Evolutionary conservation across 30 jellyfish, hydroid and myxozoan species (phyloP), one percentile per base, ranked within the genome.

Genomic region (Aurelia coerulea): DNA sequence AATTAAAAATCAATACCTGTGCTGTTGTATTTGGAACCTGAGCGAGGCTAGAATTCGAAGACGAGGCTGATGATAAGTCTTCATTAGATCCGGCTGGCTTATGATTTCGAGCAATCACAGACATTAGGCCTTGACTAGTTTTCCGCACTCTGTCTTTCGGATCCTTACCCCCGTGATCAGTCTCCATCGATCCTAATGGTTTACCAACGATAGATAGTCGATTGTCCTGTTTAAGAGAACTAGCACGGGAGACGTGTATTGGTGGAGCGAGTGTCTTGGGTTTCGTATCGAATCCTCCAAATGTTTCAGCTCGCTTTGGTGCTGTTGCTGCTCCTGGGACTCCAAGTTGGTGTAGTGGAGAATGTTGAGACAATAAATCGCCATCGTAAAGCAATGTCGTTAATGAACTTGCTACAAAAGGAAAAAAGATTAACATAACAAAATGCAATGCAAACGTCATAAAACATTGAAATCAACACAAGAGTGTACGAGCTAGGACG

Each of bases 231-330:
- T 74, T 79, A 54, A 82, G 37, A 14, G 91, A 76, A n/a, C 78
- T 70, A 13, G 92, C 88, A 5, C 95, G 96, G 17, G 88, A 74
- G 13, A 81, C 90, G 23, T 78, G 90, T 70, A 51, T 83, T 15
- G 96, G 82, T 3, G 98, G 87, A 8, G 88, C 60, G 41, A 89
- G 80, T 35, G 76, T 65, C 31, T 68, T 86, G 9, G 92, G 37
- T 41, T 73, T 77, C 66, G 78, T 70, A 32, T 92, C 98, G 58
- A 77, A 79, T 31, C 95, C 95, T 35, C 93, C 90, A 34, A 92
- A 87, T n/a, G 97, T 88, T 37, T 92, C 98, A 13, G 97, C 88
- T 32, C 97, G 95, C 73, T 85, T 82, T 35, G 94, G 87, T 14
- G 71, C 88, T 15, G 90, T 64, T 76, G 78, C 76, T 8, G 83